Percentiles rank a stretch among this genome's conserved stretches.
phyloP scores from a whole-genome alignment of 2,113 vertebrate species.

The Tetraodon nigroviridis region DNA sequence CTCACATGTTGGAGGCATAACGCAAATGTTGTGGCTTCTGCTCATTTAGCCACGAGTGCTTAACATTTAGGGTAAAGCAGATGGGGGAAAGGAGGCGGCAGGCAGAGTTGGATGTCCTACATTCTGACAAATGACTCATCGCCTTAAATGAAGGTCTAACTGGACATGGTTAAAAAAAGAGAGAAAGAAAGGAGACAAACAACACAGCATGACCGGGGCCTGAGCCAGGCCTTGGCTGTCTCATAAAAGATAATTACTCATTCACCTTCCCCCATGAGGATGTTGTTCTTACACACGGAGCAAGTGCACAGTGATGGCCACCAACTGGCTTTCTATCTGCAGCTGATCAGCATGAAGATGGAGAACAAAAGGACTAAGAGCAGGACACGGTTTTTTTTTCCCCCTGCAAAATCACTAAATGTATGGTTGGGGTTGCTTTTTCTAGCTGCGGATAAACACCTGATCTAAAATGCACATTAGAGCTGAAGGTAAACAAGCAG shows the following conservation, averaged over 20 bases:
- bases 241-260: conserved; percentile 32
- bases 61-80: conserved; percentile 55
- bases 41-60: conserved; percentile 56
- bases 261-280: conserved; percentile 17
- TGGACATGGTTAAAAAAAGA: conserved; percentile 5
- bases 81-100: conserved; percentile 30
- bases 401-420: conserved; percentile 16
- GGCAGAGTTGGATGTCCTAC: conserved; percentile 30
- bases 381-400: conserved; percentile 15
- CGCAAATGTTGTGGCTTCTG: conserved; percentile 37
- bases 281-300: conserved; percentile 32
- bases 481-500: conserved; percentile 44
- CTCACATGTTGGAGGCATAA: conserved; percentile 34
- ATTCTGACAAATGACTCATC: conserved; percentile 58
- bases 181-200: conserved; percentile 18
- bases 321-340: conserved; percentile 39
- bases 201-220: conserved; percentile 12
- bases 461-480: conserved; percentile 21
- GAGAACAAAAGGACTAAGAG: conserved; percentile 31
- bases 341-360: conserved; percentile 53
- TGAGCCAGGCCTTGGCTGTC: conserved; percentile 12
- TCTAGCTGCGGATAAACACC: conserved; percentile 36
- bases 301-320: conserved; percentile 29
- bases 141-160: conserved; percentile 46
- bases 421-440: conserved; percentile 4